A percentile compares a stretch with the other conserved stretches of the same genome.
Conservation (phyloP, 2,113 vertebrate genomes). For the Chloropsis cyanopogon region DNA sequence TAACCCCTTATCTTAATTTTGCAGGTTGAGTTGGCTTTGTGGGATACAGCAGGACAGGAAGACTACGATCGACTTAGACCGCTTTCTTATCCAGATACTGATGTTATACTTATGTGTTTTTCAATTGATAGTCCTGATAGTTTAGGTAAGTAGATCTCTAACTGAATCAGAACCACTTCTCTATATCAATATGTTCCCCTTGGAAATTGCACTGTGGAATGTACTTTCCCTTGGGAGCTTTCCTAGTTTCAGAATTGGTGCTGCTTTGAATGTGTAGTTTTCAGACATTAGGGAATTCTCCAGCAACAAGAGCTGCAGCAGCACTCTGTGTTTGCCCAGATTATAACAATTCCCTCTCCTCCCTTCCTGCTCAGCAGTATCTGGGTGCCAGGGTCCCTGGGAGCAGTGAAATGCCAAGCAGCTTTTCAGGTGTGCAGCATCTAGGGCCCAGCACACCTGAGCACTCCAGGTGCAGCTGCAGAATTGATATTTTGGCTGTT, state of each 20-base stretch:
- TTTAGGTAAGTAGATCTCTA: constrained; percentile 83
- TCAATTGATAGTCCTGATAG: constrained; percentile 99
- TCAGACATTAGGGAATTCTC: background rate
- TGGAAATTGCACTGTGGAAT: background rate
- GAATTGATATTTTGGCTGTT: background rate
- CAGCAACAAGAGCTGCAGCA: background rate
- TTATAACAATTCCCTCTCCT: background rate
- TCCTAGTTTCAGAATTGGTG: background rate
- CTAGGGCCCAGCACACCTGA: background rate
- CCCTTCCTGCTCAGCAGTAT: background rate
- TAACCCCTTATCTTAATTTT: background rate
- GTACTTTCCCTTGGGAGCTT: background rate
- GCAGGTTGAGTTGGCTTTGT: constrained; percentile 95
- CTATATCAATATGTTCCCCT: background rate
- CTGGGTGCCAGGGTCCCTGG: background rate
- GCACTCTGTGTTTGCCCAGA: background rate
- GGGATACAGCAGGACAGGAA: constrained; percentile 98
- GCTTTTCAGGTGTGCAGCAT: background rate
- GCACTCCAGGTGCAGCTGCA: background rate
- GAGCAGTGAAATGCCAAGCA: background rate
- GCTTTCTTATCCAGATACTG: constrained; percentile 97
- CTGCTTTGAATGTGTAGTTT: background rate
- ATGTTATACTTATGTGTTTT: constrained; percentile 99
- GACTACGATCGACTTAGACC: constrained; percentile 97
- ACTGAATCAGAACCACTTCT: background rate